Evolutionary conservation across 2,888 invertebrate species (phyloP), one percentile per base, ranked within the genome.

Genomic region (Acanthosepion esculentum): DNA sequence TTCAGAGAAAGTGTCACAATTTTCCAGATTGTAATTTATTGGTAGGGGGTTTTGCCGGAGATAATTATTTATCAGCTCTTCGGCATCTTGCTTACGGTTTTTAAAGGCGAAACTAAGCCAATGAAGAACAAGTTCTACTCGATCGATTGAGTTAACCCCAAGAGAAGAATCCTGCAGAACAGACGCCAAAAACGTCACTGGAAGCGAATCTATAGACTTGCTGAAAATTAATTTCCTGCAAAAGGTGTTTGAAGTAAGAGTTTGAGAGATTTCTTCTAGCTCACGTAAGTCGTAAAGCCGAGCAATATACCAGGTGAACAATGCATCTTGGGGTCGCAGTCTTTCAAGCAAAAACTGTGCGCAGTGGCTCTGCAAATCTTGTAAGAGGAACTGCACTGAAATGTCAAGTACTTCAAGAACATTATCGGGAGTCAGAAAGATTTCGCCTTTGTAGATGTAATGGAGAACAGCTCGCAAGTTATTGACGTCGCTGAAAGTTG

Each of bases 391-490:
- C 93, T 93, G 93, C 2, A 48, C 48, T 0, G 93, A 93, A 50
- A 53, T 33, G 29, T 93, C 50, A 29, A 93, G 93, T 7, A 93
- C 29, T 29, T 93, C 93, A 29, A 50, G 4, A 20, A 93, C 93
- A 8, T n/a, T 93, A 12, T 50, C 29, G 53, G n/a, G 29, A 4
- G 93, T 93, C 29, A 93, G 48, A 53, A n/a, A 93, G n/a, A 93
- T 93, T 7, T 93, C 93, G n/a, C 93, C 93, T 3, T 50, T n/a
- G n/a, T 93, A 93, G 48, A 93, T 93, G 29, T 93, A 93, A 8
- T 48, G 53, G 10, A 93, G 48, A n/a, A 93, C 50, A 18, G n/a
- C 53, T 1, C n/a, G 48, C 93, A 93, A 48, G 8, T 29, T 50
- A 18, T 10, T 23, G 53, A 93, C n/a, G 50, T 93, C 29, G 50